Base-by-base conservation (phyloP, 2,113 vertebrate species). In the Aegypius monachus region DNA sequence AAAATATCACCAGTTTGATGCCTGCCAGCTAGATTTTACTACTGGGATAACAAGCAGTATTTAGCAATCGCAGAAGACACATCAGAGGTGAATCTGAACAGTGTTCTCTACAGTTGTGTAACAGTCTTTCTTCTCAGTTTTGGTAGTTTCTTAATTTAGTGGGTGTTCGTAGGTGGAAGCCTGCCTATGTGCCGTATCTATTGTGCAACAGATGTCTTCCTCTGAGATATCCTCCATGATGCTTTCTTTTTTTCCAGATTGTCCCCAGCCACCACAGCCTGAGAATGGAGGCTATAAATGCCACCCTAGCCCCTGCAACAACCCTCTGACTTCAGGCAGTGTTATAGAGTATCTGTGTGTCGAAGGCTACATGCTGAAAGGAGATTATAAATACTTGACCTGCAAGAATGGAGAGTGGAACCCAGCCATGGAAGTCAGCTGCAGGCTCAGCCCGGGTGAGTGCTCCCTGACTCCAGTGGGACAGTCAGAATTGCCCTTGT, bases 321-420 rank as follows among this genome's bases (percentile, higher is more conserved):
- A 98, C 96, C 98, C 97, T 85, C 98, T 99, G 97, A 98, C 97
- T 77, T 98, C 99, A 11, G 98, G 98, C 94, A 99, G 99, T 1
- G 99, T 99, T 97, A 99, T 99, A 25, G 99, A 99, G 96, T 99
- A 99, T 95, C 98, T 99, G 43, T 99, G 99, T 13, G 99, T 99
- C 0, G 99, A 99, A 98, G 99, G 99, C 88, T 99, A 99, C 94
- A 97, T 99, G 89, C 97, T 99, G 95, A 99, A 99, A 91, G 99
- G 99, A 11, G 99, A 99, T 81, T 99, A 99, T 97, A 99, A 99
- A 86, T 99, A 99, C 97, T 98, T 99, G 98, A 99, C 99, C 45
- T 99, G 99, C 93, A 98, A 99, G 97, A 98, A 99, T 88, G 99
- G 99, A 78, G 99, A 99, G 93, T 99, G 99, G 99, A 98, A 99